Percentiles rank a stretch among this genome's conserved stretches.
phyloP scores from a whole-genome alignment of 2,888 invertebrate genomes.

The Meandrusa payeni region DNA sequence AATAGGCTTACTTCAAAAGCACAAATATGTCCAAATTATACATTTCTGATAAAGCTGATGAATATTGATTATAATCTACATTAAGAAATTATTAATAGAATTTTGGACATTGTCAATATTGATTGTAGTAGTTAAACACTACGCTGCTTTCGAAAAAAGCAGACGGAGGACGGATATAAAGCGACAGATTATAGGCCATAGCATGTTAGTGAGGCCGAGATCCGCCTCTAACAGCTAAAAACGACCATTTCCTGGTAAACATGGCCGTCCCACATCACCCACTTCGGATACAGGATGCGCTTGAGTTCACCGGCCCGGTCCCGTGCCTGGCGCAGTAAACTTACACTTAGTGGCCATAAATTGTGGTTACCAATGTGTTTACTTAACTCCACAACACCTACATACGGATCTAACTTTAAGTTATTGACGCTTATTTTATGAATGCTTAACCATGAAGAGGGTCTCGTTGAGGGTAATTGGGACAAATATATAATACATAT shows the following conservation, averaged over 20 bases:
- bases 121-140: too few relatives aligned
- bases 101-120: too few relatives aligned
- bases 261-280: slow-evolving; percentile 61
- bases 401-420: slow-evolving; percentile 10
- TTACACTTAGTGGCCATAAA: slow-evolving; percentile 57
- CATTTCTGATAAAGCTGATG: too few relatives aligned
- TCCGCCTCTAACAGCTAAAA: slow-evolving; percentile 70
- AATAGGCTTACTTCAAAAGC: too few relatives aligned
- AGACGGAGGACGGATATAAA: slow-evolving; percentile 8
- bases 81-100: too few relatives aligned
- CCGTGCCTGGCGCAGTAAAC: slow-evolving; percentile 52
- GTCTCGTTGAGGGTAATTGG: too few relatives aligned
- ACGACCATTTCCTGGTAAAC: slow-evolving; percentile 73
- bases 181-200: slow-evolving; percentile 61
- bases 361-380: slow-evolving; percentile 54
- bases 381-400: slow-evolving; percentile 17
- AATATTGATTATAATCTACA: too few relatives aligned
- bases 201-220: slow-evolving; percentile 59
- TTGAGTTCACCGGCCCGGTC: slow-evolving; percentile 56
- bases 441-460: too few relatives aligned
- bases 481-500: too few relatives aligned
- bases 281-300: slow-evolving; percentile 69
- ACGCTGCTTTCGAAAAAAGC: too few relatives aligned
- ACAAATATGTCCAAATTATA: too few relatives aligned
- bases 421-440: neutral